Percentiles rank a stretch among this genome's conserved stretches.
These are phyloP conservation scores for Merops nubicus DNA, from an alignment of 2,113 vertebrate species.

Conservation along the genomic window DNA sequence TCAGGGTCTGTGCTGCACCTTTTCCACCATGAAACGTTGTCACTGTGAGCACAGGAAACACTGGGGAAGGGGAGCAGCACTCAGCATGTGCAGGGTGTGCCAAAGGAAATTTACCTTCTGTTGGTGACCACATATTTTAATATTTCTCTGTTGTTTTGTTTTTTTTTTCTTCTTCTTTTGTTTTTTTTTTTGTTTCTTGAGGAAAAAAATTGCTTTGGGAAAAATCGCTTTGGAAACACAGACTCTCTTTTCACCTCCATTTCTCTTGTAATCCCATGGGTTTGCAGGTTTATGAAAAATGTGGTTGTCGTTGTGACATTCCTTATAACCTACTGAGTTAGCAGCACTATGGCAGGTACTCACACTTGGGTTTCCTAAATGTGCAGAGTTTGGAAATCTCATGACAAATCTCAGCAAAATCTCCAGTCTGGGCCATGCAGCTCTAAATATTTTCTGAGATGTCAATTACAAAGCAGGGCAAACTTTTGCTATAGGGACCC, in stretches of 20 bases:
- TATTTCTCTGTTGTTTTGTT: too few species aligned
- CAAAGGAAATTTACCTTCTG: neutral
- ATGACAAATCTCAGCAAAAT: neutral
- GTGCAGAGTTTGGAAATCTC: neutral
- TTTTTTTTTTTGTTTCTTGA: neutral
- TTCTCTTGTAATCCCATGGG: neutral
- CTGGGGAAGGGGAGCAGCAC: neutral
- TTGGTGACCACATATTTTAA: neutral
- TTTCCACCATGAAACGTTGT: neutral
- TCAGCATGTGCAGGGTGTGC: accelerated
- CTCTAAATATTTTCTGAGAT: neutral
- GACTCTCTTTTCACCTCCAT: neutral
- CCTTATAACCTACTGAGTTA: neutral
- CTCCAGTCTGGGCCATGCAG: neutral
- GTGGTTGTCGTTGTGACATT: neutral
- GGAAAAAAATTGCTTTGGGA: neutral
- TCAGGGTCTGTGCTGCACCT: neutral
- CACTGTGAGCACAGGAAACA: neutral
- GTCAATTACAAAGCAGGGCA: neutral
- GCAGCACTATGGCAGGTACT: neutral
- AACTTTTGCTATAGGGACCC: neutral
- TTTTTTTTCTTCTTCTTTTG: too few species aligned
- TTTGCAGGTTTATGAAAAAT: neutral
- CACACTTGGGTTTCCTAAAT: neutral
- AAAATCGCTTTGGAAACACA: neutral